These are phyloP conservation scores for Apogon talboti DNA, from an alignment of 2,797 vertebrate species.

Conservation along the genomic window DNA sequence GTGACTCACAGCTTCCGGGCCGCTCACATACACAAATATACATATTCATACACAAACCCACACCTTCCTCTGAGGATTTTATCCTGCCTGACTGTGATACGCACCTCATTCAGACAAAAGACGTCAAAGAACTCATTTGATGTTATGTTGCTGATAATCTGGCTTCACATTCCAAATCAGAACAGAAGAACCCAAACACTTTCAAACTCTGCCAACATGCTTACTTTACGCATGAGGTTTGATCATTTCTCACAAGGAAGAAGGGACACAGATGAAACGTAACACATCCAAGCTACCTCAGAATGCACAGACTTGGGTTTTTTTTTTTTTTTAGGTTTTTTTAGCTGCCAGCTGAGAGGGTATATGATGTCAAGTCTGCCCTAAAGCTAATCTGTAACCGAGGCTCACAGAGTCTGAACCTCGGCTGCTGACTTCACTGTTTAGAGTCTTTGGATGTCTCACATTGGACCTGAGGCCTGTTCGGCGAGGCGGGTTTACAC, in stretches of 20 bases:
- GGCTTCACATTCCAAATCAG: constrained; percentile 31
- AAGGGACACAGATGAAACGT: background rate
- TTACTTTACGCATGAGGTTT: constrained; percentile 10
- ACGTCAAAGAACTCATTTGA: constrained; percentile 42
- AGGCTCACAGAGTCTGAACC: background rate
- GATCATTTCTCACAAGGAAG: constrained; percentile 21
- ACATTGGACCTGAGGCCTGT: background rate
- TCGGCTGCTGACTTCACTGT: background rate
- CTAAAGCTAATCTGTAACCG: background rate
- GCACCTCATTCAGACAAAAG: constrained; percentile 46
- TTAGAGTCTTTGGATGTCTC: background rate
- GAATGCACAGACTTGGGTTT: constrained; percentile 3
- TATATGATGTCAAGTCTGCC: background rate
- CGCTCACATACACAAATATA: background rate
- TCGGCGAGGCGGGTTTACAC: background rate
- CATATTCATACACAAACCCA: constrained; percentile 5
- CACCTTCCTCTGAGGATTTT: constrained; percentile 13
- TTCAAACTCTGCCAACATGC: constrained; percentile 34
- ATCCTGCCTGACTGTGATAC: constrained; percentile 15
- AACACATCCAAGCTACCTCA: background rate
- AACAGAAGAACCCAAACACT: constrained; percentile 26
- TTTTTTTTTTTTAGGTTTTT: background rate
- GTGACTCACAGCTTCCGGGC: constrained; percentile 15
- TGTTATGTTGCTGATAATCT: constrained; percentile 56
- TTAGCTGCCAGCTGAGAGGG: constrained; percentile 1